Base-by-base conservation (phyloP, 2,797 vertebrate genomes). In the Liparis tanakae region DNA sequence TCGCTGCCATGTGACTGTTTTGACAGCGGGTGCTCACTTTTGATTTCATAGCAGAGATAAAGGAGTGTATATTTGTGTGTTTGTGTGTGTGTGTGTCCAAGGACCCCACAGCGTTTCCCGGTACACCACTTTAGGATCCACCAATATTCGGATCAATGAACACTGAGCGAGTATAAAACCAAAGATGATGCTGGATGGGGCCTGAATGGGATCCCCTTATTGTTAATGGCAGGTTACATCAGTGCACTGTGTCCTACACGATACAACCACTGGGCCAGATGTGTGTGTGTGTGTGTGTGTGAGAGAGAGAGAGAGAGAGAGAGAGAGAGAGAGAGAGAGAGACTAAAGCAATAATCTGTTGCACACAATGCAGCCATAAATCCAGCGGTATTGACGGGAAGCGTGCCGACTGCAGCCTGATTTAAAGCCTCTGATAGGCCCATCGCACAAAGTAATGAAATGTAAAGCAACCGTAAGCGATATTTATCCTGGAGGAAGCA, bases 331-430 rank as follows among this genome's bases (percentile, higher is more conserved):
- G 20, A n/a, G 66, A 48, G 54, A 22, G 25, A 68, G 54, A 12
- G 17, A 15, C 50, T 63, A 67, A 70, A 67, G 75, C 61, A 78
- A 70, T 78, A 74, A 82, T 76, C 68, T 82, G 73, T 80, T 82
- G 81, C 69, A 8, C 77, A 36, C 60, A 78, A 61, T 70, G 67
- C 74, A 76, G 76, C 61, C 74, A 83, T 85, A 80, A 85, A 87
- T 85, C 58, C 55, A 34, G 36, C 9, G 51, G 46, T 70, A 72
- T 61, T 75, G 76, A 83, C 22, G 48, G 71, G 65, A 81, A 76
- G 67, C 15, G 67, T 57, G 60, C 72, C 65, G 72, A 59, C 25
- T 14, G 6, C 39, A 22, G 74, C 48, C 64, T 72, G 76, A 75
- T 78, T 66, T 74, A 76, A 59, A 78, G 58, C 59, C 65, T 44